phyloP scores from a whole-genome alignment of 2,797 vertebrate species.

The Acropternis orthonyx region DNA sequence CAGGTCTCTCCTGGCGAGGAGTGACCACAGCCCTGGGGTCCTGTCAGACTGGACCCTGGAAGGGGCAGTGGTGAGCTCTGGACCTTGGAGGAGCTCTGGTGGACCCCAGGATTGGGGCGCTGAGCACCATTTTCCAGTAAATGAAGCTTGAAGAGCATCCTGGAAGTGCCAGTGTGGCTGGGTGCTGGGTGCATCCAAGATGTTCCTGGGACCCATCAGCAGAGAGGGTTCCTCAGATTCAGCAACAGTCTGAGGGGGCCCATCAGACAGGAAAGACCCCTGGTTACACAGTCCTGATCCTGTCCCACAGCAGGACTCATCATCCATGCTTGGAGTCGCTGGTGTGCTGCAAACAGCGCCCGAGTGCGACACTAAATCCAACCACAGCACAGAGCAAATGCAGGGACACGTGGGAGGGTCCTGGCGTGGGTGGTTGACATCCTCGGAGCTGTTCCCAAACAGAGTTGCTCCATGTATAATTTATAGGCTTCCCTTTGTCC shows the following conservation, averaged over 20 bases:
- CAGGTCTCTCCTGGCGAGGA: background rate
- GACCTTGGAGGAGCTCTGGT: background rate
- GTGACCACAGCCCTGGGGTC: background rate
- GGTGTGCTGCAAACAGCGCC: background rate
- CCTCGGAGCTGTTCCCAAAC: background rate
- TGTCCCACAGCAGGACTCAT: accelerated
- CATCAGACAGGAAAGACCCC: accelerated
- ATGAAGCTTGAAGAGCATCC: background rate
- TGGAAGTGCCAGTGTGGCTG: accelerated
- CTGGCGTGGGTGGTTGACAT: background rate
- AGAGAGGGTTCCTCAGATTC: background rate
- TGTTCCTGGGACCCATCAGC: background rate
- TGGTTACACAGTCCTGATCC: background rate
- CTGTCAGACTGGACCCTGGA: background rate
- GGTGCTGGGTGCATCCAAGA: background rate
- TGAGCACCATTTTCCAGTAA: background rate
- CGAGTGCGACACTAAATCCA: accelerated
- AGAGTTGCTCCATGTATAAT: background rate
- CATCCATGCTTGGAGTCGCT: accelerated
- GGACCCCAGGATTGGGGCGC: accelerated
- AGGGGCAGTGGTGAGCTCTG: background rate
- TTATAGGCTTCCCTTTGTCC: constrained; percentile 34
- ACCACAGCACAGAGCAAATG: background rate
- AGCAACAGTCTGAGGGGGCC: accelerated
- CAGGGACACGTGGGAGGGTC: background rate